These are phyloP conservation scores for rat (Rattus norvegicus) DNA, from an alignment of 2,113 vertebrate genomes.

Conservation along the genomic window GRCr8 NC_086031.1:104861001-104861500, in stretches of 20 bases:
- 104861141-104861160: background rate
- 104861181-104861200: background rate
- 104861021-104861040: background rate
- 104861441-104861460: background rate
- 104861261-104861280: background rate
- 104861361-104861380: background rate
- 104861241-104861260: background rate
- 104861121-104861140: background rate
- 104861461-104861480: background rate
- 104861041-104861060: constrained; percentile 45
- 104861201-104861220: too few relatives aligned
- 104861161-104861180: background rate
- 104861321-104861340: background rate
- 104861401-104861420: background rate
- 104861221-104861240: background rate
- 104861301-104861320: background rate
- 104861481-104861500: background rate
- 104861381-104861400: background rate
- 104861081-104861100: background rate
- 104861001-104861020: background rate
- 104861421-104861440: background rate
- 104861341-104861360: background rate
- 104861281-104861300: background rate
- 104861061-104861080: constrained; percentile 11
- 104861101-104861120: background rate